Evolutionary conservation across 2,113 vertebrate species (phyloP), one percentile per base, ranked within the genome.

Genomic region (Stigmatopora nigra): DNA sequence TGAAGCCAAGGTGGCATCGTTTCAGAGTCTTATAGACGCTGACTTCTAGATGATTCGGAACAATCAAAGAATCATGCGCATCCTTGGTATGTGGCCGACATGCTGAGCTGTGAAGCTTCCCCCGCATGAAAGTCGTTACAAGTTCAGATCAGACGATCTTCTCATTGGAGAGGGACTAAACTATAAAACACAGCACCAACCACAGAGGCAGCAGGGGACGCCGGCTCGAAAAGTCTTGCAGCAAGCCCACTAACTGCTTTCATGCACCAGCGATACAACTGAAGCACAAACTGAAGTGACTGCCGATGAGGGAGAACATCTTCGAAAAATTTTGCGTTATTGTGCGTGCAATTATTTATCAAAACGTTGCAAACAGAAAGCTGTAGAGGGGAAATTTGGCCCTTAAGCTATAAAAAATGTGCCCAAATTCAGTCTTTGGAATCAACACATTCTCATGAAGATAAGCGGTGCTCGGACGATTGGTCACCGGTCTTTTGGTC

Each of bases 91-190:
- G 36, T 36, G 36, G 36, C n/a, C 38, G n/a, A 41, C 11, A 4
- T 60, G 36, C 13, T 3, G 20, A 25, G n/a, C 41, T 5, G 41
- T 38, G 7, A 61, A 61, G 19, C n/a, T 45, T 22, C 6, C 3
- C 3, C 6, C n/a, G 14, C 59, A 61, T 61, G 59, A 61, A 61
- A 22, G 41, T 45, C 15, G 53, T 45, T 61, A 45, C 41, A 61
- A 61, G 59, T 61, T 61, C 38, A 44, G 38, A 61, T 61, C 59
- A 61, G 19, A 61, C 38, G 41, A 45, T 38, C 19, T 20, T 46
- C 41, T 61, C n/a, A 14, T 61, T 56, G 53, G 22, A 45, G 41
- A 22, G 20, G 59, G 38, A 11, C n/a, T 41, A 35, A n/a, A 36
- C 58, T 60, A 41, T 36, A 60, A 36, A 44, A 44, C n/a, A 10